These are phyloP conservation scores for Chrosomus eos DNA, from an alignment of 2,797 vertebrate species.

Conservation along the genomic window DNA sequence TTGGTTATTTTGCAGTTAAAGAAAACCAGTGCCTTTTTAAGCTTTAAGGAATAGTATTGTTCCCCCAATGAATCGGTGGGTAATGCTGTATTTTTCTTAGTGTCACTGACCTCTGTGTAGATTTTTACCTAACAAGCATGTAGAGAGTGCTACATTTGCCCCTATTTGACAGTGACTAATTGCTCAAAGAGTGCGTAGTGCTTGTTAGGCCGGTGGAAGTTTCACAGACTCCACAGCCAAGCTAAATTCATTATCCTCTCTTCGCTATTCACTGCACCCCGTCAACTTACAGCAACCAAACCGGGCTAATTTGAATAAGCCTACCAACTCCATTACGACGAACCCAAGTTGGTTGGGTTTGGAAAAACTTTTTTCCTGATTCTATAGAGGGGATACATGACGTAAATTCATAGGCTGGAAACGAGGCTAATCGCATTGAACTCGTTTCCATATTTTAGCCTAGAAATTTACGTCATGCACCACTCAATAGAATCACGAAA, in stretches of 20 bases:
- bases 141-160: conserved; percentile 84
- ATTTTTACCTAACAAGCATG: conserved; percentile 86
- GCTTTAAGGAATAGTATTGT: conserved; percentile 54
- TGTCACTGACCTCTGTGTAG: conserved; percentile 84
- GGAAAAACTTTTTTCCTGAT: neutral
- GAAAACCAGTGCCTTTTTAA: conserved; percentile 26
- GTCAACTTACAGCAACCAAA: conserved; percentile 74
- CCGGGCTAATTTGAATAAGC: conserved; percentile 58
- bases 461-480: no score
- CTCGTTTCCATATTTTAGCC: no score
- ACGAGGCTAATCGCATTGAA: no score
- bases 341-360: neutral
- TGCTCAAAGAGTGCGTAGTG: conserved; percentile 81
- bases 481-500: neutral
- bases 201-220: conserved; percentile 82
- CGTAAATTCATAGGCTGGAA: no score
- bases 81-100: conserved; percentile 75
- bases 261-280: conserved; percentile 77
- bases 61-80: conserved; percentile 64
- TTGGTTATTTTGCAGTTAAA: conserved; percentile 3
- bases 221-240: conserved; percentile 73
- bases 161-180: conserved; percentile 87
- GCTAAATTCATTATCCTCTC: conserved; percentile 83
- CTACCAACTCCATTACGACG: neutral
- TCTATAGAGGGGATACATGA: neutral